Percentiles rank a stretch among this genome's conserved stretches.
phyloP scores from a whole-genome alignment of 2,888 invertebrate genomes.

The Morpho achilles region DNA sequence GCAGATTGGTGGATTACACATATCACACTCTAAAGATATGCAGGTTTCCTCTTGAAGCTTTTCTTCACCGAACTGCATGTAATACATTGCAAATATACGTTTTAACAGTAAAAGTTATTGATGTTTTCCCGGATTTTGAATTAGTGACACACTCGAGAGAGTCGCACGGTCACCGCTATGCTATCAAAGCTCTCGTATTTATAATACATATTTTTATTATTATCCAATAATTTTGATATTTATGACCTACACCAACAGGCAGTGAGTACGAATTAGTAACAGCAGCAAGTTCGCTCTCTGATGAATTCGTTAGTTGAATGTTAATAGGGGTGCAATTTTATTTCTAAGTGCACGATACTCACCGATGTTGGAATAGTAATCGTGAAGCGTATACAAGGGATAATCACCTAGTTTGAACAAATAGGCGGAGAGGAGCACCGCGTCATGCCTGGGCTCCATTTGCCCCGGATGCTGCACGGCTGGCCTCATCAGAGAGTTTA shows the following conservation, averaged over 20 bases:
- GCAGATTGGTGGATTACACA: too few relatives aligned
- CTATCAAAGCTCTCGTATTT: too few relatives aligned
- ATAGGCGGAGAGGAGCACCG: slow-evolving; percentile 72
- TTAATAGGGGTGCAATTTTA: slow-evolving; percentile 37
- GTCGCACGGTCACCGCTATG: too few relatives aligned
- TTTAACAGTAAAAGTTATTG: too few relatives aligned
- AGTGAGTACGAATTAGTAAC: slow-evolving; percentile 19
- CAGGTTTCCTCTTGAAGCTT: too few relatives aligned
- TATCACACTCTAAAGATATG: too few relatives aligned
- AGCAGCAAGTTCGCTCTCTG: slow-evolving; percentile 7
- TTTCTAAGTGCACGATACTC: slow-evolving; percentile 63
- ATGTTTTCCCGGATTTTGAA: too few relatives aligned
- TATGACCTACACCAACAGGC: slow-evolving; percentile 13
- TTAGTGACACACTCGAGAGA: too few relatives aligned
- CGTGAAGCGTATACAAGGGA: slow-evolving; percentile 72
- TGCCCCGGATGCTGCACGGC: slow-evolving; percentile 56
- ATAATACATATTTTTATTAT: too few relatives aligned
- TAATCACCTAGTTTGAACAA: slow-evolving; percentile 78
- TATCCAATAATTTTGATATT: background rate
- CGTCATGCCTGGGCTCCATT: slow-evolving; percentile 64
- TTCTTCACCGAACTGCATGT: too few relatives aligned
- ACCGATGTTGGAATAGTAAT: slow-evolving; percentile 62
- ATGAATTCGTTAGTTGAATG: slow-evolving; percentile 35
- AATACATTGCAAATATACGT: too few relatives aligned
- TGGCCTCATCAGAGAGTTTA: slow-evolving; percentile 71